A percentile compares a stretch with the other conserved stretches of the same genome.
Evolutionary conservation across 2,888 invertebrate species (phyloP).

Genomic region (Rhagophthalmus giganteus): DNA sequence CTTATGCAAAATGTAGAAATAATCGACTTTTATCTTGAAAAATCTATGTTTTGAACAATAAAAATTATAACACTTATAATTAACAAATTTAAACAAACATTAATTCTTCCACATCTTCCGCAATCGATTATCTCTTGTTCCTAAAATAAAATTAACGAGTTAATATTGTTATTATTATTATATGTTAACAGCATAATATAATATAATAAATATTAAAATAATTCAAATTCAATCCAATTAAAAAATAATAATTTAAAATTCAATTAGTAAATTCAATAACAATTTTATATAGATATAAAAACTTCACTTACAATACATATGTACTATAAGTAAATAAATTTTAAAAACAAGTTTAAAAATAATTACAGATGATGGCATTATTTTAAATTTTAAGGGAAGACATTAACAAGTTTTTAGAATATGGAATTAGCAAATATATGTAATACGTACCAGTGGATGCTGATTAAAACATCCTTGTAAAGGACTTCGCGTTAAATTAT

Average conservation of each 20-base stretch:
- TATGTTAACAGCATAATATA: neutral
- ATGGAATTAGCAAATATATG: slow-evolving; percentile 1
- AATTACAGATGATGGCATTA: neutral
- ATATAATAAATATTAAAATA: slow-evolving; percentile 6
- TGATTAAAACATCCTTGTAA: slow-evolving; percentile 77
- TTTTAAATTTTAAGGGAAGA: neutral
- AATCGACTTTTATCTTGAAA: no score
- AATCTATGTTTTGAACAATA: no score
- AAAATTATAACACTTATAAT: slow-evolving; percentile 6
- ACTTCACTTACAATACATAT: no score
- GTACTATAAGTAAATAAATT: neutral
- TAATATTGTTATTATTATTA: neutral
- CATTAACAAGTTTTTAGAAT: neutral
- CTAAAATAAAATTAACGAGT: slow-evolving; percentile 40
- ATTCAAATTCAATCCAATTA: neutral
- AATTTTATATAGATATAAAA: no score
- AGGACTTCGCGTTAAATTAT: slow-evolving; percentile 66
- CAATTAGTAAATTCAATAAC: no score
- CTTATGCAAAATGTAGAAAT: no score
- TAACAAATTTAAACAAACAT: slow-evolving; percentile 1
- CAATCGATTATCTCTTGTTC: slow-evolving; percentile 57
- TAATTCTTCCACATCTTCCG: slow-evolving; percentile 41
- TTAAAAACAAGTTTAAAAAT: slow-evolving; percentile 8
- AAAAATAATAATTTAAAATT: no score
- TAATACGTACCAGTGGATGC: slow-evolving; percentile 64